Evolutionary conservation across 2,113 vertebrate genomes (phyloP).

Genomic region (rabbit (Oryctolagus cuniculus)): DNA sequence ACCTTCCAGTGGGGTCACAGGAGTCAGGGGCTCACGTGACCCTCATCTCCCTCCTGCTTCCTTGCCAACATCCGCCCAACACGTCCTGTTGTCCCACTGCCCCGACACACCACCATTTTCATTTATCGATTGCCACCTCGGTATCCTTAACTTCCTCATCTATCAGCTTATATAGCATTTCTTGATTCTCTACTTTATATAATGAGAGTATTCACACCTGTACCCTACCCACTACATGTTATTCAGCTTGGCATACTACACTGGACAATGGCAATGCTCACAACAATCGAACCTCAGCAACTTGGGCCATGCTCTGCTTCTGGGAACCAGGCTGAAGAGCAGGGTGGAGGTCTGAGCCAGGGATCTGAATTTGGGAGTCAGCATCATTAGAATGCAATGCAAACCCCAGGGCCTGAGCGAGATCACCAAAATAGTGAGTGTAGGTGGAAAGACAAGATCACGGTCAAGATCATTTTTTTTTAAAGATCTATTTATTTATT

Average conservation of each 20-base stretch:
- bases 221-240: too few relatives aligned
- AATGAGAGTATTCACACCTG: neutral
- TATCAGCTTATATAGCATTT: neutral
- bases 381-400: too few relatives aligned
- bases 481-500: too few relatives aligned
- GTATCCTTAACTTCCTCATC: neutral
- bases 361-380: too few relatives aligned
- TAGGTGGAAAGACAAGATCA: too few relatives aligned
- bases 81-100: neutral
- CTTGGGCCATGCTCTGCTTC: neutral
- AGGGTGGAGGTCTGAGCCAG: neutral
- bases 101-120: neutral
- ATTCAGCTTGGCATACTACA: neutral
- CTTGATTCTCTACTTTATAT: neutral
- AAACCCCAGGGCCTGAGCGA: too few relatives aligned
- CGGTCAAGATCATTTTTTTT: too few relatives aligned
- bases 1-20: neutral
- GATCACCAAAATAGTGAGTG: too few relatives aligned
- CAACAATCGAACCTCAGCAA: neutral
- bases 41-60: neutral
- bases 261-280: neutral
- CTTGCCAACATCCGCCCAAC: neutral
- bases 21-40: neutral
- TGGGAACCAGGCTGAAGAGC: neutral
- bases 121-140: neutral